Evolutionary conservation across 2,797 vertebrate species (phyloP).

Genomic region (Apogon talboti): DNA sequence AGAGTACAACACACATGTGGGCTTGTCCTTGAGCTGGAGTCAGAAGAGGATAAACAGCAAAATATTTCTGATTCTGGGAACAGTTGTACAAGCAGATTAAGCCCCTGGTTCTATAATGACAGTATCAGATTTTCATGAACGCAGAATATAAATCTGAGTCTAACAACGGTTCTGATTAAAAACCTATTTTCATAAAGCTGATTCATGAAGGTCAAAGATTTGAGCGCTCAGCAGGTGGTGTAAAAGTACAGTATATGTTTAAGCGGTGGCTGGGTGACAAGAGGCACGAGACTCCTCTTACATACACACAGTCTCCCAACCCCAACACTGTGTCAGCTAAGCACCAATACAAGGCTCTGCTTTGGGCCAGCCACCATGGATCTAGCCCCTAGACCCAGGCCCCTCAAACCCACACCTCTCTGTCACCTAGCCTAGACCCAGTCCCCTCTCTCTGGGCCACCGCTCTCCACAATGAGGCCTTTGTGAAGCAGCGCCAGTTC

Average conservation of each 20-base stretch:
- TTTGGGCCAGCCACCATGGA: constrained; percentile 37
- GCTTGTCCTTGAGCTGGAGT: constrained; percentile 63
- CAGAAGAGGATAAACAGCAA: constrained; percentile 60
- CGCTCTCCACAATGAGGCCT: constrained; percentile 77
- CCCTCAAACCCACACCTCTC: constrained; percentile 68
- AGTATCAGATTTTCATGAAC: constrained; percentile 42
- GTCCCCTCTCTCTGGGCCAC: constrained; percentile 70
- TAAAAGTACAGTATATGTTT: constrained; percentile 30
- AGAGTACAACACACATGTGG: constrained; percentile 51
- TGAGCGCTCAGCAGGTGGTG: constrained; percentile 27
- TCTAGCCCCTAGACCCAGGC: constrained; percentile 61
- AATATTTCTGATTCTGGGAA: constrained; percentile 58
- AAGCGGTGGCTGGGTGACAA: constrained; percentile 11
- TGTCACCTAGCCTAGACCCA: constrained; percentile 73
- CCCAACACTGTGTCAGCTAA: constrained; percentile 34
- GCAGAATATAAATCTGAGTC: constrained; percentile 52
- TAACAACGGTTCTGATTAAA: constrained; percentile 55
- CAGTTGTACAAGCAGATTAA: constrained; percentile 54
- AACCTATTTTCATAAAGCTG: constrained; percentile 52
- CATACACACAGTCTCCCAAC: constrained; percentile 44
- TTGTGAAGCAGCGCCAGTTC: constrained; percentile 76
- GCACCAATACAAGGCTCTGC: constrained; percentile 30
- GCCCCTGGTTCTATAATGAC: constrained; percentile 46
- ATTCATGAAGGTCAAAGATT: constrained; percentile 38
- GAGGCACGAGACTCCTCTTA: constrained; percentile 47